These are phyloP conservation scores for Anoura caudifer DNA, from an alignment of 2,113 vertebrate genomes.

Conservation along the genomic window DNA sequence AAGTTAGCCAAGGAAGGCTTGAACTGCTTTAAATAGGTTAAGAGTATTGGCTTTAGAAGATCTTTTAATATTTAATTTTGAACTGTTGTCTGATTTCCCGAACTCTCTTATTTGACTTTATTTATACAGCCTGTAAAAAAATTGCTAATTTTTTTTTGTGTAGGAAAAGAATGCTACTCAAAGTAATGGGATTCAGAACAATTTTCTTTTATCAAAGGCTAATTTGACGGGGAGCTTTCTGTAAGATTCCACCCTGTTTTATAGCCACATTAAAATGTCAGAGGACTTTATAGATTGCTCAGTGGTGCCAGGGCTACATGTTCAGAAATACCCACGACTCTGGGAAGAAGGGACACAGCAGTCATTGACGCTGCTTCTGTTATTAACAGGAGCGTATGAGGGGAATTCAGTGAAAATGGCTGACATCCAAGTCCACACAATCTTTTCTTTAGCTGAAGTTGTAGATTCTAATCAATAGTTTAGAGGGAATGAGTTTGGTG, in stretches of 20 bases:
- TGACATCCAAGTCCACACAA: neutral
- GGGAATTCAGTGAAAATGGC: constrained; percentile 8
- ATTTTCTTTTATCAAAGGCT: constrained; percentile 39
- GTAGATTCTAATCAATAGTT: constrained; percentile 13
- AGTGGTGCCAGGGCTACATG: neutral
- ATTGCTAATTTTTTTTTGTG: neutral
- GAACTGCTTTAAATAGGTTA: neutral
- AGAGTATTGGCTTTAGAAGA: neutral
- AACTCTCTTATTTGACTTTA: constrained; percentile 19
- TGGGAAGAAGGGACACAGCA: neutral
- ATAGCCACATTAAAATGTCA: constrained; percentile 45
- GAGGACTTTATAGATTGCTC: neutral
- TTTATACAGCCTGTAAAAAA: neutral
- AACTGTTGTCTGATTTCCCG: constrained; percentile 2
- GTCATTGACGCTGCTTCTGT: constrained; percentile 18
- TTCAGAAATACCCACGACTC: neutral
- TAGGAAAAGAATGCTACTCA: neutral
- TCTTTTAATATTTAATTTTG: constrained; percentile 28
- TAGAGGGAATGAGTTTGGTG: constrained; percentile 21
- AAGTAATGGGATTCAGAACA: constrained; percentile 22
- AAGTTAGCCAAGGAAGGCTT: neutral
- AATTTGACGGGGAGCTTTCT: constrained; percentile 24
- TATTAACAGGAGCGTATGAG: neutral
- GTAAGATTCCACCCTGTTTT: constrained; percentile 3
- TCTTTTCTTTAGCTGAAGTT: constrained; percentile 41